Evolutionary conservation across 2,797 vertebrate genomes (phyloP).

Genomic region (Hemibagrus guttatus): DNA sequence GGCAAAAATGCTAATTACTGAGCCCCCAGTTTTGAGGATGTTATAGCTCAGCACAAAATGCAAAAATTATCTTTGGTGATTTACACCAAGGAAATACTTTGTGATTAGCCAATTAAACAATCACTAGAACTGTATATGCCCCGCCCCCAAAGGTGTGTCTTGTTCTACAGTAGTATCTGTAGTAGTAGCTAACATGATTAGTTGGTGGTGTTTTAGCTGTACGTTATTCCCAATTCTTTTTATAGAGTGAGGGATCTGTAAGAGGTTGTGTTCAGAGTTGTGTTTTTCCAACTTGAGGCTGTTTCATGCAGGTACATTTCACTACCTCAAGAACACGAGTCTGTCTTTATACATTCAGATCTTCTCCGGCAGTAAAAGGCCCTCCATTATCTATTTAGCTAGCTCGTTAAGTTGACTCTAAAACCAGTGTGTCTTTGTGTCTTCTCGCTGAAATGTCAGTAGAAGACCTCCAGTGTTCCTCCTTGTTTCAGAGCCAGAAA

Average conservation of each 20-base stretch:
- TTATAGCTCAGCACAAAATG: background rate
- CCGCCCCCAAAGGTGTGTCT: background rate
- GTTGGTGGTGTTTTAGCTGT: background rate
- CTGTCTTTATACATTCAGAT: background rate
- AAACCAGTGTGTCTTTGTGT: background rate
- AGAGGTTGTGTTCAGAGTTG: background rate
- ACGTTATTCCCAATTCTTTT: background rate
- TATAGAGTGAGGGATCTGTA: background rate
- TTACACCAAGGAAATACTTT: background rate
- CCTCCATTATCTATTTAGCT: background rate
- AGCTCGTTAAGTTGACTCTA: background rate
- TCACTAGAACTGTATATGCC: background rate
- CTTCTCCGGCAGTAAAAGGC: background rate
- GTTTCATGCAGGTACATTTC: background rate
- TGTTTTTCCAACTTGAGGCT: background rate
- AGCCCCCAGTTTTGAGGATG: no score
- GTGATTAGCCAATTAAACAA: background rate
- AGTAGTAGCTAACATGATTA: background rate
- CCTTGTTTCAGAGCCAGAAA: background rate
- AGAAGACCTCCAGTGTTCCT: background rate
- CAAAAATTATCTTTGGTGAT: background rate
- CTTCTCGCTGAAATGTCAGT: background rate
- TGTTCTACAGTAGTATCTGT: background rate
- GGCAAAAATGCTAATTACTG: no score
- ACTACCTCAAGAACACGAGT: background rate